phyloP scores from a whole-genome alignment of 2,113 vertebrate species.

The Periophthalmus modestus region DNA sequence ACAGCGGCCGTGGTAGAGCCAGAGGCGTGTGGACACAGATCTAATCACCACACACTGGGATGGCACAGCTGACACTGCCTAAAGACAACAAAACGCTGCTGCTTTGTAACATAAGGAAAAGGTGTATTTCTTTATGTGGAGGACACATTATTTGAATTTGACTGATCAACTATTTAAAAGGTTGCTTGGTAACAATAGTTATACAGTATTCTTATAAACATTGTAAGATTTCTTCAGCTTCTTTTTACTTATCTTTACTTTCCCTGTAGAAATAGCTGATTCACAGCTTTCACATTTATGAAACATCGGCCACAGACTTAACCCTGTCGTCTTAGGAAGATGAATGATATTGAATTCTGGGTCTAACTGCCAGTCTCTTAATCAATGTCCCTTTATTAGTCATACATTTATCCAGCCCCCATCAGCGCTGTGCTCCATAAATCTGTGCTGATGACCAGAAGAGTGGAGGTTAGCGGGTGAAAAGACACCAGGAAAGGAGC shows the following conservation, averaged over 20 bases:
- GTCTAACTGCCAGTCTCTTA: slow-evolving; percentile 21
- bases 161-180: neutral
- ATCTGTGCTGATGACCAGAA: slow-evolving; percentile 59
- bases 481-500: neutral
- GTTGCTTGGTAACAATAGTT: neutral
- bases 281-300: slow-evolving; percentile 1
- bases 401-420: slow-evolving; percentile 43
- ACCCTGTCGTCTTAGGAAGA: slow-evolving; percentile 27
- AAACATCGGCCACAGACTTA: slow-evolving; percentile 27
- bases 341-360: slow-evolving; percentile 14
- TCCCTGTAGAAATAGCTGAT: neutral
- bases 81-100: too few species aligned
- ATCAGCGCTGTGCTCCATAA: slow-evolving; percentile 49
- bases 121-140: neutral
- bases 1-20: neutral
- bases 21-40: neutral
- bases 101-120: neutral
- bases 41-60: neutral
- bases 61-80: neutral
- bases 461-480: slow-evolving; percentile 23
- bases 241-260: neutral
- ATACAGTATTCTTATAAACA: too few species aligned
- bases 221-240: neutral
- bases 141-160: neutral
- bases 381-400: slow-evolving; percentile 22